Percentiles rank a stretch among this genome's conserved stretches.
phyloP scores from a whole-genome alignment of 2,113 vertebrate species.

The Phasianus colchicus region DNA sequence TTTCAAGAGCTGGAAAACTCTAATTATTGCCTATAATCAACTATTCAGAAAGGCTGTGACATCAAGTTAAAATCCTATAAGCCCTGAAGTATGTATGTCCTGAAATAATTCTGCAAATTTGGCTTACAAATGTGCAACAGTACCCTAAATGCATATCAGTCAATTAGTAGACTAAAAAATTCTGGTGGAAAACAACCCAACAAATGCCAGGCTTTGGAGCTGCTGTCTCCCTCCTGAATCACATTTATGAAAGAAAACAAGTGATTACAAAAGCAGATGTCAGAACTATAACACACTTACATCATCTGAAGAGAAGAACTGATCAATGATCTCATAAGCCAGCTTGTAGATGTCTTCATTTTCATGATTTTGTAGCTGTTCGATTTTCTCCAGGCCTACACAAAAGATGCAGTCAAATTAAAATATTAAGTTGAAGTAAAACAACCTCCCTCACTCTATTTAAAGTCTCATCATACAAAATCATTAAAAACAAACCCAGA shows the following conservation, averaged over 20 bases:
- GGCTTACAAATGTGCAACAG: background rate
- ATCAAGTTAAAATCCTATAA: background rate
- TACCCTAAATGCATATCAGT: background rate
- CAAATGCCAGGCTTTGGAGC: background rate
- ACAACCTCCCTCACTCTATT: background rate
- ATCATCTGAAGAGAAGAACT: conserved; percentile 99
- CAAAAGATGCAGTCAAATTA: background rate
- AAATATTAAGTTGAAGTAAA: background rate
- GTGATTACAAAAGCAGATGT: background rate
- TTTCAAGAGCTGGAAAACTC: background rate
- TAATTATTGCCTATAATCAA: background rate
- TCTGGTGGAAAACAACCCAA: background rate
- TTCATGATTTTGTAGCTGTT: conserved; percentile 98
- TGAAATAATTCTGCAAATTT: background rate
- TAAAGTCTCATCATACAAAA: background rate
- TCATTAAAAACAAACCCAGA: background rate
- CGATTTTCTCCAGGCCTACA: conserved; percentile 96
- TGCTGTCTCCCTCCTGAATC: background rate
- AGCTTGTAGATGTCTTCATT: conserved; percentile 99
- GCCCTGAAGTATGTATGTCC: background rate
- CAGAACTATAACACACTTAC: conserved; percentile 78
- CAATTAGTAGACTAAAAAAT: background rate
- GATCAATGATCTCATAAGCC: conserved; percentile 99
- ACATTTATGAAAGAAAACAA: background rate
- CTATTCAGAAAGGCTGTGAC: background rate